Evolutionary conservation across 2,888 invertebrate genomes (phyloP).

Genomic region (Drosophila neonasuta): DNA sequence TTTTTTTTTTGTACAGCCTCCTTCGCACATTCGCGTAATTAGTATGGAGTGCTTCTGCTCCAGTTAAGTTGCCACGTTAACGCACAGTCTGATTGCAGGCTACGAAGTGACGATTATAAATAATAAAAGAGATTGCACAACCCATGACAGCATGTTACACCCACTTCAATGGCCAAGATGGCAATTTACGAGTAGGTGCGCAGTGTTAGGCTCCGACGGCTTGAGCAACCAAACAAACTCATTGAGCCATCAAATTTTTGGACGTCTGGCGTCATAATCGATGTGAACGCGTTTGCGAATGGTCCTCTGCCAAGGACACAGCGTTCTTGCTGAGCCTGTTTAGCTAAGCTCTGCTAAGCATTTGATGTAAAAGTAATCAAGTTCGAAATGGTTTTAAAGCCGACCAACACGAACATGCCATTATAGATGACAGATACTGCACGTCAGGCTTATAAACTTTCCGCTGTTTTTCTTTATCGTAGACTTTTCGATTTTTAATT

Average conservation of each 20-base stretch:
- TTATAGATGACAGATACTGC: constrained; percentile 5
- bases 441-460: background rate
- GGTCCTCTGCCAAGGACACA: constrained; percentile 16
- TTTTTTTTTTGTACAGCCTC: constrained; percentile 7
- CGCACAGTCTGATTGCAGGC: background rate
- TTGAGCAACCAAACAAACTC: constrained; percentile 9
- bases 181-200: background rate
- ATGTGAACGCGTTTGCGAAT: constrained; percentile 9
- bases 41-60: constrained; percentile 31
- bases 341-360: constrained; percentile 37
- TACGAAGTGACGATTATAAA: constrained; percentile 37
- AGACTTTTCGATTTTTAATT: background rate
- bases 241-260: constrained; percentile 40
- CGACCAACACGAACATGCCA: constrained; percentile 8
- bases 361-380: constrained; percentile 47
- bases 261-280: constrained; percentile 37
- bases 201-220: background rate
- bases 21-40: constrained; percentile 28
- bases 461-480: background rate
- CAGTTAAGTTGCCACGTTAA: constrained; percentile 7
- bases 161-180: constrained; percentile 15
- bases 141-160: constrained; percentile 5
- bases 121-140: constrained; percentile 41
- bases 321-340: background rate
- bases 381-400: constrained; percentile 41